Conservation (phyloP, 1,140 invertebrate species). For the Apis florea region DNA sequence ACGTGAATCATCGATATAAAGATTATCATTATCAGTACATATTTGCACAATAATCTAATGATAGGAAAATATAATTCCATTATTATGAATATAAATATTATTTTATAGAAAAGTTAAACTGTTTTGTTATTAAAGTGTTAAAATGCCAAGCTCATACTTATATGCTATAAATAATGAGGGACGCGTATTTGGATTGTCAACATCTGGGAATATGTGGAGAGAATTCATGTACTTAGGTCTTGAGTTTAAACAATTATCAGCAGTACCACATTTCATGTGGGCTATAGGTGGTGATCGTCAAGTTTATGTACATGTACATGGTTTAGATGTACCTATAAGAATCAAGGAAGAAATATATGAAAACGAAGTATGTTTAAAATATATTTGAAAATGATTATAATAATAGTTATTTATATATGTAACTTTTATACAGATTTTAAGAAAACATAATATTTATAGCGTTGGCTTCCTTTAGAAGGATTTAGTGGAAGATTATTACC, state of each 20-base stretch:
- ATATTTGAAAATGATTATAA: neutral
- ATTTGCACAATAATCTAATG: neutral
- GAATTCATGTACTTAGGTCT: slow-evolving; percentile 91
- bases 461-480: slow-evolving; percentile 94
- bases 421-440: neutral
- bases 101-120: slow-evolving; percentile 3
- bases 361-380: slow-evolving; percentile 86
- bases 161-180: slow-evolving; percentile 94
- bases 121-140: slow-evolving; percentile 21
- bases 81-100: neutral
- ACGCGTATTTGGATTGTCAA: slow-evolving; percentile 90
- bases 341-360: slow-evolving; percentile 95
- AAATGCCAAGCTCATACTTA: slow-evolving; percentile 88
- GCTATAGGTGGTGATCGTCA: slow-evolving; percentile 95
- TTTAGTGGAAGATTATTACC: slow-evolving; percentile 91
- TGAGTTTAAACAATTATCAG: slow-evolving; percentile 93
- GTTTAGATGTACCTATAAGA: slow-evolving; percentile 92
- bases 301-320: slow-evolving; percentile 94
- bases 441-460: slow-evolving; percentile 76
- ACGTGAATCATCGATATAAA: neutral
- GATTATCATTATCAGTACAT: neutral
- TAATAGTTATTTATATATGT: slow-evolving; percentile 3
- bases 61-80: neutral
- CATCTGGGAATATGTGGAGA: slow-evolving; percentile 89
- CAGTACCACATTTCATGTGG: slow-evolving; percentile 92